Conservation (phyloP, 2,113 vertebrate species). For the Plestiodon gilberti region DNA sequence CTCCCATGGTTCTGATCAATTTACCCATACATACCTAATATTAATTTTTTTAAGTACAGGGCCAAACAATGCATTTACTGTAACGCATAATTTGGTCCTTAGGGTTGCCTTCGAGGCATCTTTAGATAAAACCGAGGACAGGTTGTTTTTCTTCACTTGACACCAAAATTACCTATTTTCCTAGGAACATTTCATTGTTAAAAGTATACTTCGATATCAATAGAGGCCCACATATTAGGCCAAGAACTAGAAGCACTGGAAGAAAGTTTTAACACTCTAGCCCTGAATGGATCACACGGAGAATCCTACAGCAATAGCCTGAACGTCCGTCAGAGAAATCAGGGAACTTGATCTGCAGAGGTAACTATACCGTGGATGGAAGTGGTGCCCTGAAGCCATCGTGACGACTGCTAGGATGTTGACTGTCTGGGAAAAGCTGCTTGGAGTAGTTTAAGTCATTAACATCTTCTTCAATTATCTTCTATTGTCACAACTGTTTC, state of each 20-base stretch:
- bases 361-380: neutral
- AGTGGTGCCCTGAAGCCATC: neutral
- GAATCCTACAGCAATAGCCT: neutral
- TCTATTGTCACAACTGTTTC: constrained; percentile 1
- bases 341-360: neutral
- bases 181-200: neutral
- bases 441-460: constrained; percentile 9
- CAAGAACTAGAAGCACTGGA: neutral
- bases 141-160: neutral
- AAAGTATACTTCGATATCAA: neutral
- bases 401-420: neutral
- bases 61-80: too few relatives aligned
- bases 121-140: neutral
- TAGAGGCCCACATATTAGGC: neutral
- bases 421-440: neutral
- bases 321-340: neutral
- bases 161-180: neutral
- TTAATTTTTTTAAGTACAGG: too few relatives aligned
- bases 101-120: neutral
- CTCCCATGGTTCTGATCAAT: too few relatives aligned
- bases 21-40: too few relatives aligned
- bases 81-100: too few relatives aligned
- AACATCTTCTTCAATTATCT: constrained; percentile 21
- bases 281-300: neutral
- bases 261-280: neutral